These are phyloP conservation scores for Oligia strigilis DNA, from an alignment of 2,888 invertebrate genomes.

Conservation along the genomic window DNA sequence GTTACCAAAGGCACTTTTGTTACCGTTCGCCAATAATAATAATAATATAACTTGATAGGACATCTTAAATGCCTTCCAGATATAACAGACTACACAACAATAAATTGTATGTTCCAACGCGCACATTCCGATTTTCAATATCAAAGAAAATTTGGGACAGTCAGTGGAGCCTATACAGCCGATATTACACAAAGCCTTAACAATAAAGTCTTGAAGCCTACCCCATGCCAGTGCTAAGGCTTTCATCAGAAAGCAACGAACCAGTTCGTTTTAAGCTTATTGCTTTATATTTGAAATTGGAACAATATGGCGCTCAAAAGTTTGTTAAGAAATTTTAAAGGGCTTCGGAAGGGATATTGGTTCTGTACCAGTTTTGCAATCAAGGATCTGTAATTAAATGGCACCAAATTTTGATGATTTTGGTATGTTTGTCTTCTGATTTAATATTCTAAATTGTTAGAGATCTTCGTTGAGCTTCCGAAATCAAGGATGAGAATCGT, in stretches of 20 bases:
- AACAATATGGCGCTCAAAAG: conserved; percentile 64
- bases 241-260: conserved; percentile 54
- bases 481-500: background rate
- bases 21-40: conserved; percentile 38
- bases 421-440: conserved; percentile 20
- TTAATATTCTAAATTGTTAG: conserved; percentile 21
- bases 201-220: conserved; percentile 61
- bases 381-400: conserved; percentile 50
- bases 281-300: conserved; percentile 54
- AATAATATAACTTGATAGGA: conserved; percentile 36
- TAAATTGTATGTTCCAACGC: conserved; percentile 48
- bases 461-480: conserved; percentile 12
- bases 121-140: conserved; percentile 36
- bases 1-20: conserved; percentile 35
- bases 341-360: conserved; percentile 52
- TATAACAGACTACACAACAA: conserved; percentile 44
- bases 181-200: conserved; percentile 55
- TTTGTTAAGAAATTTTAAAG: conserved; percentile 60
- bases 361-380: conserved; percentile 52
- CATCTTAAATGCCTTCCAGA: conserved; percentile 22
- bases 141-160: conserved; percentile 46
- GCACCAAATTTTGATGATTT: conserved; percentile 25
- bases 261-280: conserved; percentile 60
- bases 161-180: conserved; percentile 7
- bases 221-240: conserved; percentile 35